Conservation (phyloP, 2,113 vertebrate species). For the Rynchops niger region DNA sequence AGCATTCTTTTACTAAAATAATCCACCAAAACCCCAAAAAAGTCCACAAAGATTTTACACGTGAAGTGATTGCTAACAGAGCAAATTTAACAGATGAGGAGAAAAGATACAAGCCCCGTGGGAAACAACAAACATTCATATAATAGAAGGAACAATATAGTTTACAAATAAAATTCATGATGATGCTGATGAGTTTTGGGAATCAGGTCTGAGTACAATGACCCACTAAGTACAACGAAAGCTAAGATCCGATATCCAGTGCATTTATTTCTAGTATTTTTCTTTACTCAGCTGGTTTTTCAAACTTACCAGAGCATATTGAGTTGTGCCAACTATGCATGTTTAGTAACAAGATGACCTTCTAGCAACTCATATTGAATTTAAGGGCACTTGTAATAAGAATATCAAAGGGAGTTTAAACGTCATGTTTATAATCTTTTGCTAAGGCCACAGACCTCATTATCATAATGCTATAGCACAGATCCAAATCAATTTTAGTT, state of each 20-base stretch:
- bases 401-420: background rate
- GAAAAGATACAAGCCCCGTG: background rate
- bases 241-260: background rate
- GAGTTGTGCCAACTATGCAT: background rate
- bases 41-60: background rate
- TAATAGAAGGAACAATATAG: background rate
- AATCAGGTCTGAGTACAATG: background rate
- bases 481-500: background rate
- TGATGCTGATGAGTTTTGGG: background rate
- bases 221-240: background rate
- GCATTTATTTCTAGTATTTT: background rate
- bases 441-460: slow-evolving; percentile 3
- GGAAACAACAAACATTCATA: background rate
- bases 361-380: slow-evolving; percentile 9
- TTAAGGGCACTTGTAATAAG: slow-evolving; percentile 9
- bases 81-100: background rate
- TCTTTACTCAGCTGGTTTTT: background rate
- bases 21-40: background rate
- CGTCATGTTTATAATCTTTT: background rate
- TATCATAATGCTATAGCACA: background rate
- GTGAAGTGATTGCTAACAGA: background rate
- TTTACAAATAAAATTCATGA: background rate
- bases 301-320: background rate
- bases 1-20: background rate
- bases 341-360: background rate